Percentiles rank a stretch among this genome's conserved stretches.
These are phyloP conservation scores for Glossophaga mutica DNA, from an alignment of 2,797 vertebrate genomes.

Conservation along the genomic window DNA sequence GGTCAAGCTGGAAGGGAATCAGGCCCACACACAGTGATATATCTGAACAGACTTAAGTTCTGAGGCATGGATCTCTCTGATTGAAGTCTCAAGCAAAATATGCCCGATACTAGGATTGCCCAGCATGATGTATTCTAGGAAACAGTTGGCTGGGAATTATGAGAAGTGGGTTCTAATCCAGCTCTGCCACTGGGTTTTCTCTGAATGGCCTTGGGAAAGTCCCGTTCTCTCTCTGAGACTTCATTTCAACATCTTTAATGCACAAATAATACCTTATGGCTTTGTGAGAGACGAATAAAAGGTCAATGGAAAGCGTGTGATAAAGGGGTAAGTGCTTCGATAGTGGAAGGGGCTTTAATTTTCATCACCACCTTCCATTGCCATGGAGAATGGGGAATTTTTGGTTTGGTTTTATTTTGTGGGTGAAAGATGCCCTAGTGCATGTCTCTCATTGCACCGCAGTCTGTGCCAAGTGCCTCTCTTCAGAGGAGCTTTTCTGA, in stretches of 20 bases:
- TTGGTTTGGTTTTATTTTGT: not conserved
- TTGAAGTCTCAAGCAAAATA: not conserved
- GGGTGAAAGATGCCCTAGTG: fast-evolving
- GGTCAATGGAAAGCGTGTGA: fast-evolving
- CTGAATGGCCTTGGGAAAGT: not conserved
- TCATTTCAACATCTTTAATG: not conserved
- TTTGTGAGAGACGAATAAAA: not conserved
- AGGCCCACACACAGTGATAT: fast-evolving
- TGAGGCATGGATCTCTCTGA: not conserved
- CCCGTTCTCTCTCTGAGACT: not conserved
- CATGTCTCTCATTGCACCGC: not conserved
- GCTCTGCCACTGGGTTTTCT: not conserved
- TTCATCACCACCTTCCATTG: not conserved
- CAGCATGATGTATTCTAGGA: not conserved
- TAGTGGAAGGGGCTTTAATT: not conserved
- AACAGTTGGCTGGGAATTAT: not conserved
- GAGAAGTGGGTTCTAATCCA: not conserved
- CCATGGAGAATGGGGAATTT: not conserved
- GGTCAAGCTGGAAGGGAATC: not conserved
- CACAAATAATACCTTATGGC: not conserved
- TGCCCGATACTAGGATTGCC: not conserved
- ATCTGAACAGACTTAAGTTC: not conserved
- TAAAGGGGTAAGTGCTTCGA: not conserved
- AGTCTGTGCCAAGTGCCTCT: fast-evolving
- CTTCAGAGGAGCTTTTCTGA: not conserved